These are phyloP conservation scores for Lutraria rhynchaena DNA, from an alignment of 1,140 invertebrate species.

Conservation along the genomic window DNA sequence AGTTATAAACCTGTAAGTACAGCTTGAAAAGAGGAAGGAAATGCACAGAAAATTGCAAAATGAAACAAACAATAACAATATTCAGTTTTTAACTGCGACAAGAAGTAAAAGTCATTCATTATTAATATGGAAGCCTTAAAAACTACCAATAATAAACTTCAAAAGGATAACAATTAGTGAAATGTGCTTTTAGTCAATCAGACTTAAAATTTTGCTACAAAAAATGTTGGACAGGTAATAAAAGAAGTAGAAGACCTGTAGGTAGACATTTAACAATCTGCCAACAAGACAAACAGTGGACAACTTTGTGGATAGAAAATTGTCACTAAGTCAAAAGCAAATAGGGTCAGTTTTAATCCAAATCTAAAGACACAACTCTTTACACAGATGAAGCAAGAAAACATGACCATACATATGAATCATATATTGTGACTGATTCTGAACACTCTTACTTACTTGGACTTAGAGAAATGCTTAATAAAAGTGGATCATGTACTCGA, in stretches of 20 bases:
- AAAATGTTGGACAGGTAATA: conserved; percentile 49
- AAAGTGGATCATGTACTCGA: conserved; percentile 31
- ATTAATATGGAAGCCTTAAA: no score
- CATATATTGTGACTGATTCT: conserved; percentile 43
- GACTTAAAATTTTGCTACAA: no score
- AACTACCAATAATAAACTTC: no score
- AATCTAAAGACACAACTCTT: conserved; percentile 18
- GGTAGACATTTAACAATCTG: conserved; percentile 33
- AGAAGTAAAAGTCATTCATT: no score
- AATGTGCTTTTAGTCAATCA: no score
- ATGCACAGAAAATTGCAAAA: no score
- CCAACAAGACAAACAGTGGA: conserved; percentile 33
- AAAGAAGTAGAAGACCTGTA: conserved; percentile 48
- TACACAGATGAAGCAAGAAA: conserved; percentile 60
- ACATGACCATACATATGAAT: conserved; percentile 52
- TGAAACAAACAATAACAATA: no score
- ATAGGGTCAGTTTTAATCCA: background rate
- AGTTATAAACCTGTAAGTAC: no score
- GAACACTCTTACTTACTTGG: conserved; percentile 58
- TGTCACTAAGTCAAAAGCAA: conserved; percentile 46
- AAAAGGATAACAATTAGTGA: no score
- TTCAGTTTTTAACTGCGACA: no score
- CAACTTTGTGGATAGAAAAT: conserved; percentile 40
- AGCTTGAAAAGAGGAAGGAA: no score
- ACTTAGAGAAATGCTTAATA: conserved; percentile 59